A percentile compares a stretch with the other conserved stretches of the same genome.
These are phyloP conservation scores for Choloepus didactylus DNA, from an alignment of 2,797 vertebrate species.

Conservation along the genomic window DNA sequence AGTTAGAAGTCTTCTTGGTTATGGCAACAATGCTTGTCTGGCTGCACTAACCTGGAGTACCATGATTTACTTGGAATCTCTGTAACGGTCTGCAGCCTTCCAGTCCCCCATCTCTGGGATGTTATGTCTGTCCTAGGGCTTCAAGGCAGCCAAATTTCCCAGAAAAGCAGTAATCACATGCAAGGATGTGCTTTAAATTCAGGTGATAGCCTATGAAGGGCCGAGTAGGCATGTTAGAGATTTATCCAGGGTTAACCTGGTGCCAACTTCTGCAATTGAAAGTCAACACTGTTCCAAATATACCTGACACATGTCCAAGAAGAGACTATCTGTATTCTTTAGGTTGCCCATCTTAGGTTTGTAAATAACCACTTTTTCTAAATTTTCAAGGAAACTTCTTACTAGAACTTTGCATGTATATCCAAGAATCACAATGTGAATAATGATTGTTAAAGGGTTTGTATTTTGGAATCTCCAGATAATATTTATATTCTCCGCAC, in stretches of 20 bases:
- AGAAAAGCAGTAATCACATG: neutral
- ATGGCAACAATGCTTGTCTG: neutral
- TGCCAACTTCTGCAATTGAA: neutral
- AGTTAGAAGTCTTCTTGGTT: neutral
- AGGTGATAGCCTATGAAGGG: neutral
- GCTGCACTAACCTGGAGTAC: neutral
- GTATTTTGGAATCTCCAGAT: neutral
- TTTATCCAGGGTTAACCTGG: neutral
- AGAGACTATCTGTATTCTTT: neutral
- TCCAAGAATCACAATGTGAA: neutral
- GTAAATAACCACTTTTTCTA: neutral
- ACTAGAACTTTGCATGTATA: neutral
- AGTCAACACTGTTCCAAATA: neutral
- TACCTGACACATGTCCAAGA: neutral
- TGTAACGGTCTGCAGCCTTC: neutral
- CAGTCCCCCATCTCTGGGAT: neutral
- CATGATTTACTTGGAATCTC: neutral
- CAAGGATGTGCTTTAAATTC: neutral
- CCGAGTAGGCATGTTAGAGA: neutral
- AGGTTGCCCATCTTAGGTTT: neutral
- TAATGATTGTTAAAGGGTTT: neutral
- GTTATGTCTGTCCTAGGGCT: neutral
- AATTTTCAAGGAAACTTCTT: slow-evolving; percentile 38
- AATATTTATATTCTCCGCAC: neutral
- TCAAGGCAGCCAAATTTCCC: neutral